Percentiles rank a stretch among this genome's conserved stretches.
phyloP scores from a whole-genome alignment of 1,140 invertebrate genomes.

The fruit fly (Drosophila melanogaster) region DNA sequence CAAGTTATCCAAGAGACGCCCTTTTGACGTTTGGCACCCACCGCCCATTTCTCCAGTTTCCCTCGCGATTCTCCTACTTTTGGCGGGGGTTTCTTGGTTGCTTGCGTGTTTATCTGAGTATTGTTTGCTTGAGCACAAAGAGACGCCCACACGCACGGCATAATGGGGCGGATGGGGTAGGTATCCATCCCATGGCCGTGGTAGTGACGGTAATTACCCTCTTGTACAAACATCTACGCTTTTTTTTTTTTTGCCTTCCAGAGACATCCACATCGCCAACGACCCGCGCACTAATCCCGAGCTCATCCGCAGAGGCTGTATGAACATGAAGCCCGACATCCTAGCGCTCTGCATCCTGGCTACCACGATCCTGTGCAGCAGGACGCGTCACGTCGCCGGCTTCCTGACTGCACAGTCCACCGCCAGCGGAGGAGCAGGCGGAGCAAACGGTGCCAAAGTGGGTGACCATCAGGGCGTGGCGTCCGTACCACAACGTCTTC shows the following conservation, averaged over 20 bases:
- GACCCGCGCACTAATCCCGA: constrained; percentile 59
- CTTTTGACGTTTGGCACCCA: background rate
- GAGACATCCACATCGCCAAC: constrained; percentile 27
- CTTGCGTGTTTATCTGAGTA: constrained; percentile 47
- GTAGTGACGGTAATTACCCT: constrained; percentile 77
- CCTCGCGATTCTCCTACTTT: constrained; percentile 6
- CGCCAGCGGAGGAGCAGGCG: background rate
- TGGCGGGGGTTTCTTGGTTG: constrained; percentile 11
- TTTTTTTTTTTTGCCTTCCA: constrained; percentile 40
- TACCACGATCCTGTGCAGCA: constrained; percentile 67
- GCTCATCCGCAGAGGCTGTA: constrained; percentile 33
- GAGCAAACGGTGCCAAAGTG: background rate
- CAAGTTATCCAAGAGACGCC: constrained; percentile 48
- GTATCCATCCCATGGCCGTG: constrained; percentile 13
- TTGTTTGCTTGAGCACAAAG: constrained; percentile 68
- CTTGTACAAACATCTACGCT: constrained; percentile 57
- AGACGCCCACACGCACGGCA: constrained; percentile 45
- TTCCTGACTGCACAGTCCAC: constrained; percentile 51
- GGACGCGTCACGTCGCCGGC: constrained; percentile 64
- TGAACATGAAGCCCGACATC: constrained; percentile 60
- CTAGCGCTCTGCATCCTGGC: constrained; percentile 66
- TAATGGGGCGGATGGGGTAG: background rate
- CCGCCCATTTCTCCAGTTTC: background rate
- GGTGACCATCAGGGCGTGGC: constrained; percentile 11
- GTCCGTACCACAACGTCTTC: constrained; percentile 18